Evolutionary conservation across 2,888 invertebrate species (phyloP).

Genomic region (Hydropsyche betteni): DNA sequence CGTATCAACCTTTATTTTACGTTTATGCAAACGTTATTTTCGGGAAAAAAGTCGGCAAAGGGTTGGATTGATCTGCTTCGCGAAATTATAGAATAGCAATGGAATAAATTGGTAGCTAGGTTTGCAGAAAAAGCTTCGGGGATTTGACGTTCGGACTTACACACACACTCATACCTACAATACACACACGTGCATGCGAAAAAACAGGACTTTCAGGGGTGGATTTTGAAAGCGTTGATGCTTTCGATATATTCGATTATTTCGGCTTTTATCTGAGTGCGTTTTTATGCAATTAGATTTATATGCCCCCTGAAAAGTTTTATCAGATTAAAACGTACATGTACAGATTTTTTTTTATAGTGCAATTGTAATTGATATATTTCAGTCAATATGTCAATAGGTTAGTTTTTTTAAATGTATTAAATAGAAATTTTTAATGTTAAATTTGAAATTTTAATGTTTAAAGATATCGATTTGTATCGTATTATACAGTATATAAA

Average conservation of each 20-base stretch:
- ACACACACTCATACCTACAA: conserved; percentile 34
- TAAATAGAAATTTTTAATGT: too few relatives aligned
- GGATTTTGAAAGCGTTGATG: not conserved
- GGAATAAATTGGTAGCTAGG: conserved; percentile 52
- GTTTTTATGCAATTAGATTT: not conserved
- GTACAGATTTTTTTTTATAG: too few relatives aligned
- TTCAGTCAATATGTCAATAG: too few relatives aligned
- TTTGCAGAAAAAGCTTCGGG: conserved; percentile 52
- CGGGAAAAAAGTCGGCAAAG: conserved; percentile 15
- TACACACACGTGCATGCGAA: not conserved
- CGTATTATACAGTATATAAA: too few relatives aligned
- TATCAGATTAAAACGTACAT: not conserved
- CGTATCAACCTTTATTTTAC: not conserved
- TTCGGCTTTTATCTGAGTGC: not conserved
- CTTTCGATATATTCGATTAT: too few relatives aligned
- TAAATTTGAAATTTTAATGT: too few relatives aligned
- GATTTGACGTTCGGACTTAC: conserved; percentile 52
- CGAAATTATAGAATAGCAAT: conserved; percentile 51
- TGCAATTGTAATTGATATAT: too few relatives aligned
- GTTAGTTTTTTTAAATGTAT: too few relatives aligned
- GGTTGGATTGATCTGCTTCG: conserved; percentile 40
- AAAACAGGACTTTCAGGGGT: conserved; percentile 1
- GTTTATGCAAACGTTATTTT: not conserved
- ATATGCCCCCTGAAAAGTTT: not conserved
- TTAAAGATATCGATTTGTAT: too few relatives aligned